Base-by-base conservation (phyloP, 1,140 invertebrate genomes). In the Proctacanthus coquilletti region DNA sequence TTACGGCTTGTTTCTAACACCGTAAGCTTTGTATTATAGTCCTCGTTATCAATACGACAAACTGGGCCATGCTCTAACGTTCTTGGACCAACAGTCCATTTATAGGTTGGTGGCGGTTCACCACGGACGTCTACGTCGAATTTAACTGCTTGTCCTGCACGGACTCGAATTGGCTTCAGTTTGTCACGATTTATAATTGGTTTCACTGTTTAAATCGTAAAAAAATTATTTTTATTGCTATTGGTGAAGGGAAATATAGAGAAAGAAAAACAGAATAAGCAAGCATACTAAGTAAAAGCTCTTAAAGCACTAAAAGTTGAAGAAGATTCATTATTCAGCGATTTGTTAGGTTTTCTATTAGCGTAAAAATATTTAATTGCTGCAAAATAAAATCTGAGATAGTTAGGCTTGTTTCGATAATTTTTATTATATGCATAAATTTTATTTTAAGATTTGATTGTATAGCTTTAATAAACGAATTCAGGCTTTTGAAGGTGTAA, bases 51-150 rank as follows among this genome's bases (percentile, higher is more conserved):
- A 38, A 96, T 77, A 75, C 86, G 18, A 69, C 52, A 37, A 69
- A 75, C 39, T 63, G 69, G 56, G 63, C 53, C 52, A 5, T 42
- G 35, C 1, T 43, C 41, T 0, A 60, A 9, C 21, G 56, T 45
- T 15, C 43, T 50, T 14, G 53, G 51, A 30, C 72, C 77, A 44
- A 91, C 78, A 21, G 71, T 76, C 94, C 94, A 98, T 11, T 75
- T 84, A 39, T 87, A 77, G 23, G 74, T 83, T 65, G 94, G 93
- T 57, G 91, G 82, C 23, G 94, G 94, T 69, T 94, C 88, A 58
- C 91, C 94, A 51, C 82, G 86, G 36, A 94, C 82, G 55, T 96
- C 92, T 4, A 96, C 83, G 53, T 94, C 85, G 41, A 95, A 73
- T 52, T 88, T 88, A 41, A 96, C 81, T 18, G 78, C 70, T 59